Conservation (phyloP, 2,113 vertebrate genomes). For the Mus pahari region DNA sequence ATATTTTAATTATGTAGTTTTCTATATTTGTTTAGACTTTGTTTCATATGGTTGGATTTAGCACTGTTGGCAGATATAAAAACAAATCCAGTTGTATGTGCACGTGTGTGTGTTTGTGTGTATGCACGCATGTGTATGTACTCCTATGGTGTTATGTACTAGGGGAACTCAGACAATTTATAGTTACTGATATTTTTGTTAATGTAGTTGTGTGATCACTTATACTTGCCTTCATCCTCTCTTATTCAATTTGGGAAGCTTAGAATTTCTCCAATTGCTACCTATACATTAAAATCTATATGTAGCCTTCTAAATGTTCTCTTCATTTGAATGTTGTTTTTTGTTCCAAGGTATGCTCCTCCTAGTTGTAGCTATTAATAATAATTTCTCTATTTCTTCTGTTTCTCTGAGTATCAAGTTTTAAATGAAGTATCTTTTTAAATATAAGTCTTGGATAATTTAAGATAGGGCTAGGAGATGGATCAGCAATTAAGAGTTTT, state of each 20-base stretch:
- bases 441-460: neutral
- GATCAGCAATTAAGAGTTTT: neutral
- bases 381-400: neutral
- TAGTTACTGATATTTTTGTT: neutral
- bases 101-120: neutral
- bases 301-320: neutral
- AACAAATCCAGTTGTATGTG: neutral
- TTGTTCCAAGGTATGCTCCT: neutral
- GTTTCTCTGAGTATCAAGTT: neutral
- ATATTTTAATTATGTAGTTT: neutral
- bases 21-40: conserved; percentile 9
- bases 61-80: neutral
- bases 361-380: neutral
- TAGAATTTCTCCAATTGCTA: neutral
- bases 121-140: neutral
- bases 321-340: conserved; percentile 14
- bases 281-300: neutral
- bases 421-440: conserved; percentile 32
- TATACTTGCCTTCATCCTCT: neutral
- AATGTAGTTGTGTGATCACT: neutral
- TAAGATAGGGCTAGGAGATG: neutral
- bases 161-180: neutral
- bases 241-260: neutral
- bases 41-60: neutral
- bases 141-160: neutral